Evolutionary conservation across 2,888 invertebrate genomes (phyloP).

Genomic region (Salticus scenicus): DNA sequence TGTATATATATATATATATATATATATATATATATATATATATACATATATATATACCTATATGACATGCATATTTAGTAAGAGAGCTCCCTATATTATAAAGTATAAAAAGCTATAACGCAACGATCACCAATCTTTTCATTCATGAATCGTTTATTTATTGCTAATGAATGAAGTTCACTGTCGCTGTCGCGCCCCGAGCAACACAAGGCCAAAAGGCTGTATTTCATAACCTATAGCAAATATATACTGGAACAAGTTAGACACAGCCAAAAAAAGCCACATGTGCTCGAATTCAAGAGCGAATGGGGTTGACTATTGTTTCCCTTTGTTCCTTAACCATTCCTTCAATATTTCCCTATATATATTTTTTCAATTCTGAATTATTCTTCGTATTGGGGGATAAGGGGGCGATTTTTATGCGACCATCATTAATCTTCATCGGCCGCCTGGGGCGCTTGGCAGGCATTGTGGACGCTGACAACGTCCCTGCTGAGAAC

Average conservation of each 20-base stretch:
- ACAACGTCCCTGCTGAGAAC: constrained; percentile 56
- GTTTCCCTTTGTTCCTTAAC: constrained; percentile 33
- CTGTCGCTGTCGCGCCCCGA: background rate
- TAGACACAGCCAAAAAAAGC: constrained; percentile 31
- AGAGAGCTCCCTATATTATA: too few species aligned
- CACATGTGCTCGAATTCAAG: constrained; percentile 61
- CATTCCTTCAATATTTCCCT: constrained; percentile 57
- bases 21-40: too few species aligned
- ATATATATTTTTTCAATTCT: constrained; percentile 15
- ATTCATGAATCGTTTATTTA: background rate
- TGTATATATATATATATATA: too few species aligned
- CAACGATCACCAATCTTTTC: background rate
- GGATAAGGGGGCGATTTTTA: constrained; percentile 37
- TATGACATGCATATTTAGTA: too few species aligned
- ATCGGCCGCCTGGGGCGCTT: constrained; percentile 58
- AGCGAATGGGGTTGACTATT: constrained; percentile 54
- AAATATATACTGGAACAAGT: background rate
- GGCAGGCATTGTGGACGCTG: constrained; percentile 69
- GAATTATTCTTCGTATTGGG: constrained; percentile 50
- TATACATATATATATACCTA: too few species aligned
- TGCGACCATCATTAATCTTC: constrained; percentile 68
- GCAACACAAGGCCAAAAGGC: background rate
- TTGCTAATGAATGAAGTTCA: constrained; percentile 1
- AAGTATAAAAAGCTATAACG: background rate
- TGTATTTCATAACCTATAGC: background rate